Evolutionary conservation across 2,797 vertebrate genomes (phyloP), one percentile per base, ranked within the genome.

Genomic region (Spheniscus humboldti): DNA sequence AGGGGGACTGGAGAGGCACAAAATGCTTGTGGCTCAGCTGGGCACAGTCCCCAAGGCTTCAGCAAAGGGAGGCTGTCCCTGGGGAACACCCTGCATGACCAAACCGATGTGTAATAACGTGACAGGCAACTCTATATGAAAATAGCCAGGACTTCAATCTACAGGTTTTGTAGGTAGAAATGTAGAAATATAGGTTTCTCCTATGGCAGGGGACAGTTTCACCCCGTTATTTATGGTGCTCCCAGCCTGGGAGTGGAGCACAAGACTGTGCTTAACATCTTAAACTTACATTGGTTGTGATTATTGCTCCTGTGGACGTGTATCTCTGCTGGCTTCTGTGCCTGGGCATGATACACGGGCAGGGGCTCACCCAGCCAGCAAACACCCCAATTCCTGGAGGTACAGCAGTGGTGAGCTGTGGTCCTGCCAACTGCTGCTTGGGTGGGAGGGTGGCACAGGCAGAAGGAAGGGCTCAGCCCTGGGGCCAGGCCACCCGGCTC

Each of bases 261-360:
- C 16, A 12, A 62, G 31, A 24, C 35, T 56, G 15, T 1, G 6
- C 20, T 39, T 37, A 17, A 18, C 41, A 18, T 6, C 68, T 73
- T 56, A 11, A 35, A 23, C 14, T 25, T 20, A 37, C 7, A 6
- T 4, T 3, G 7, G 35, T 14, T 72, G 66, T 2, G 12, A 27
- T 84, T 71, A n/a, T 39, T 39, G 22, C 48, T 53, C 28, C 48
- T 24, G 13, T 5, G n/a, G 66, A 53, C 11, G 7, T 0, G 6
- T 71, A 64, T 4, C 7, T 35, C 73, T 56, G 25, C 59, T 59
- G 68, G 24, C 6, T 19, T 31, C 39, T 63, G 50, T 68, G 63
- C 53, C 59, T 48, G 64, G 35, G 33, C 20, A 9, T 0, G 2
- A 7, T 2, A 2, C 37, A 4, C 0, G 3, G 55, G 10, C 35